A percentile compares a stretch with the other conserved stretches of the same genome.
These are phyloP conservation scores for Pantala flavescens DNA, from an alignment of 1,140 invertebrate species.

Conservation along the genomic window DNA sequence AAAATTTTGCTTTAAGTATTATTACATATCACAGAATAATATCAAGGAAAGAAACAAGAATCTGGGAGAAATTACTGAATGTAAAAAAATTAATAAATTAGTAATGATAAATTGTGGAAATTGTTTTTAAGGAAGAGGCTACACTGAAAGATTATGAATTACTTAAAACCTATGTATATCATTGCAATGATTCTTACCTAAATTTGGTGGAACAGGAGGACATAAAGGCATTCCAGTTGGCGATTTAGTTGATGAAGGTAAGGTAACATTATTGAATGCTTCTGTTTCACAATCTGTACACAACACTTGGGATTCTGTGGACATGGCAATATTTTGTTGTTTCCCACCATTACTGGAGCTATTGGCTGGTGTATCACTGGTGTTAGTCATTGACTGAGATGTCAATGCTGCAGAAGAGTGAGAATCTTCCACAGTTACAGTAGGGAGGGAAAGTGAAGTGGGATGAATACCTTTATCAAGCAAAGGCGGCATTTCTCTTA, in stretches of 20 bases:
- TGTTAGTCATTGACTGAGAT: no score
- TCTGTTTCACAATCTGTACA: slow-evolving; percentile 22
- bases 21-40: no score
- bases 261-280: slow-evolving; percentile 12
- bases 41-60: no score
- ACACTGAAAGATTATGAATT: slow-evolving; percentile 27
- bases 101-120: no score
- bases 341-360: no score
- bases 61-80: no score
- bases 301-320: slow-evolving; percentile 25
- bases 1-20: no score
- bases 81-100: no score
- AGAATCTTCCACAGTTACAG: neutral
- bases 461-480: neutral
- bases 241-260: slow-evolving; percentile 8
- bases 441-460: neutral
- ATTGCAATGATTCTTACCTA: slow-evolving; percentile 30
- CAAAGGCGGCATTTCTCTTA: neutral
- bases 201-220: slow-evolving; percentile 37
- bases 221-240: slow-evolving; percentile 25
- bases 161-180: slow-evolving; percentile 33
- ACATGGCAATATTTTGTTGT: slow-evolving; percentile 18
- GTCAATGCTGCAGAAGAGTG: no score
- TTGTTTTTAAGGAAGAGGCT: no score
- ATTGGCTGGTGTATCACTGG: no score